Percentiles rank a stretch among this genome's conserved stretches.
Conservation (phyloP, 1,140 invertebrate species). For the Drosophila athabasca region DNA sequence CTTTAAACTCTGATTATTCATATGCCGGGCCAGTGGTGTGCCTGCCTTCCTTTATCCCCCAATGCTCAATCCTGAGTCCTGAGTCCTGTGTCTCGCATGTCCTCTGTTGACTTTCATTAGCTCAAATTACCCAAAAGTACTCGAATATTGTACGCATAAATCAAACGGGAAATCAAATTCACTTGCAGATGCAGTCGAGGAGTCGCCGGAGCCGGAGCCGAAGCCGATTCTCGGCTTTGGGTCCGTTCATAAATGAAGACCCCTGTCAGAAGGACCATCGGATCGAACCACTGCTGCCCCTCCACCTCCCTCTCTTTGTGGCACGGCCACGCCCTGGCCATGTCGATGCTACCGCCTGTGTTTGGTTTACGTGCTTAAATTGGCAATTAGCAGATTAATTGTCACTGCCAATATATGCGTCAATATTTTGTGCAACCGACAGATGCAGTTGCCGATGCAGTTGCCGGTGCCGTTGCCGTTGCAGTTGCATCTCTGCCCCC, state of each 20-base stretch:
- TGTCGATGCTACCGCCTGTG: constrained; percentile 64
- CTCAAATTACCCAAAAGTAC: constrained; percentile 69
- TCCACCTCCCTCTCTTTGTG: constrained; percentile 1
- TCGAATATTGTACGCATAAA: constrained; percentile 59
- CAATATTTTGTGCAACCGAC: constrained; percentile 73
- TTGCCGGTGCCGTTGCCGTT: constrained; percentile 10
- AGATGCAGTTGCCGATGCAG: constrained; percentile 45
- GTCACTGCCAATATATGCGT: constrained; percentile 81
- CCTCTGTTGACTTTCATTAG: constrained; percentile 71
- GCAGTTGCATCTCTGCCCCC: constrained; percentile 7
- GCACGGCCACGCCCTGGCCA: constrained; percentile 39
- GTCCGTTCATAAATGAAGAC: not conserved
- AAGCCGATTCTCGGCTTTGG: no score
- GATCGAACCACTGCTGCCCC: constrained; percentile 9
- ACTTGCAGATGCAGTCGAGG: constrained; percentile 49
- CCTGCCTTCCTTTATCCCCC: not conserved
- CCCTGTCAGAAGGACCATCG: not conserved
- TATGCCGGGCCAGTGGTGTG: constrained; percentile 26
- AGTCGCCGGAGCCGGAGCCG: no score
- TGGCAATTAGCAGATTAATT: constrained; percentile 82
- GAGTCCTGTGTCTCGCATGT: not conserved
- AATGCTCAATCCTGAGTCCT: constrained; percentile 3
- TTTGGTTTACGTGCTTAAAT: constrained; percentile 82
- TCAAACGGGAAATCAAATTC: constrained; percentile 69
- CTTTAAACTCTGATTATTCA: constrained; percentile 65